These are phyloP conservation scores for Chrysopilus asiliformis DNA, from an alignment of 2,888 invertebrate genomes.

Conservation along the genomic window DNA sequence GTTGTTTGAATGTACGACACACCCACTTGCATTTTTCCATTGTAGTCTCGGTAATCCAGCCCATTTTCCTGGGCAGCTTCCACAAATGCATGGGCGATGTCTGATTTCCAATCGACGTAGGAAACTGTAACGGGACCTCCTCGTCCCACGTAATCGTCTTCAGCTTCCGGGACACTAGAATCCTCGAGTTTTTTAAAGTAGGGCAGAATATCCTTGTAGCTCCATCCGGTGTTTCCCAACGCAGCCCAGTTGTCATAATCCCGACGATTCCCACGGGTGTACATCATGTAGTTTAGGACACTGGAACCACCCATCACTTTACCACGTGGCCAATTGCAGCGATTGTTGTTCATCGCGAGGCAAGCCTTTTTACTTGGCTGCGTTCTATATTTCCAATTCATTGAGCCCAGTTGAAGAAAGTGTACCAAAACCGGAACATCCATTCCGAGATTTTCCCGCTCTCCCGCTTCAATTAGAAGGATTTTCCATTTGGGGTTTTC, in stretches of 20 bases:
- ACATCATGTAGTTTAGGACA: constrained; percentile 38
- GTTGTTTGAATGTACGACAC: constrained; percentile 48
- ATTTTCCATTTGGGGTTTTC: constrained; percentile 43
- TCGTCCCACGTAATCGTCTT: constrained; percentile 18
- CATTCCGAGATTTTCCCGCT: constrained; percentile 44
- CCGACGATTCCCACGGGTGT: constrained; percentile 34
- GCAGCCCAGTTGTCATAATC: constrained; percentile 38
- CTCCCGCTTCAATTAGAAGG: constrained; percentile 46
- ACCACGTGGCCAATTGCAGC: constrained; percentile 34
- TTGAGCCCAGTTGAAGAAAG: constrained; percentile 47
- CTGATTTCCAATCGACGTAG: constrained; percentile 16
- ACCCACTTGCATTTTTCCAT: constrained; percentile 31
- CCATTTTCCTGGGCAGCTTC: constrained; percentile 16
- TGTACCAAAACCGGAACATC: constrained; percentile 53
- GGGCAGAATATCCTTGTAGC: constrained; percentile 34
- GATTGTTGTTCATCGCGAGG: constrained; percentile 27
- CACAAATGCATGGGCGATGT: constrained; percentile 19
- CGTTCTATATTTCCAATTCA: constrained; percentile 64
- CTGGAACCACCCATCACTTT: constrained; percentile 40
- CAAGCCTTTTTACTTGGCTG: constrained; percentile 48
- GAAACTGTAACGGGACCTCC: constrained; percentile 20
- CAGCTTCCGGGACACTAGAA: constrained; percentile 38
- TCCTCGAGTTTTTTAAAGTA: constrained; percentile 45
- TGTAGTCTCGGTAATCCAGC: constrained; percentile 17
- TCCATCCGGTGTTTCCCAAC: constrained; percentile 42